A percentile compares a stretch with the other conserved stretches of the same genome.
Evolutionary conservation across 2,797 vertebrate species (phyloP).

Genomic region (Sebastiscus albofasciatus): DNA sequence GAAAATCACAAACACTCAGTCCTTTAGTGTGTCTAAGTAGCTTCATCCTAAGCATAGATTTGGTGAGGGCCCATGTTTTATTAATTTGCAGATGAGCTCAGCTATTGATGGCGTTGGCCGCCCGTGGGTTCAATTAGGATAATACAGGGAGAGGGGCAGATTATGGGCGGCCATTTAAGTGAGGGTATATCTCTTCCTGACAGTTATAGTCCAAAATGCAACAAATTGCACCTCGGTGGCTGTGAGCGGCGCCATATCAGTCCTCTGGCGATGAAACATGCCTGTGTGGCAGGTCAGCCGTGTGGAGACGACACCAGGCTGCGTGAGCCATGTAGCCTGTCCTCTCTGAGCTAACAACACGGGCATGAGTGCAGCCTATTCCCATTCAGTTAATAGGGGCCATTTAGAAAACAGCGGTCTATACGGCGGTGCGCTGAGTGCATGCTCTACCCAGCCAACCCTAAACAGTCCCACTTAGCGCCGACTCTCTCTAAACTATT

Average conservation of each 20-base stretch:
- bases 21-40: constrained; percentile 72
- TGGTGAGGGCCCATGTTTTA: constrained; percentile 82
- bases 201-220: constrained; percentile 86
- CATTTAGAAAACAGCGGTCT: constrained; percentile 76
- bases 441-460: constrained; percentile 56
- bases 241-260: constrained; percentile 72
- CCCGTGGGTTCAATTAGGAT: constrained; percentile 87
- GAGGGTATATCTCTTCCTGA: constrained; percentile 85
- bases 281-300: constrained; percentile 70
- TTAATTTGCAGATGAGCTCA: constrained; percentile 88
- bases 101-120: constrained; percentile 82
- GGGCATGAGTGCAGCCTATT: constrained; percentile 52
- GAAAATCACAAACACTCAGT: constrained; percentile 62
- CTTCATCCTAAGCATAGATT: constrained; percentile 74
- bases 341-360: constrained; percentile 57
- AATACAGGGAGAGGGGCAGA: constrained; percentile 84
- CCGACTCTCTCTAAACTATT: constrained; percentile 54
- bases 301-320: constrained; percentile 55
- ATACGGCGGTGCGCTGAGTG: constrained; percentile 59
- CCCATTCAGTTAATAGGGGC: constrained; percentile 68
- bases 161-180: constrained; percentile 84
- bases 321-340: constrained; percentile 56
- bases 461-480: constrained; percentile 65
- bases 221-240: constrained; percentile 83
- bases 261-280: constrained; percentile 74